Evolutionary conservation across 2,888 invertebrate species (phyloP).

Genomic region (Pilophorus perplexus): DNA sequence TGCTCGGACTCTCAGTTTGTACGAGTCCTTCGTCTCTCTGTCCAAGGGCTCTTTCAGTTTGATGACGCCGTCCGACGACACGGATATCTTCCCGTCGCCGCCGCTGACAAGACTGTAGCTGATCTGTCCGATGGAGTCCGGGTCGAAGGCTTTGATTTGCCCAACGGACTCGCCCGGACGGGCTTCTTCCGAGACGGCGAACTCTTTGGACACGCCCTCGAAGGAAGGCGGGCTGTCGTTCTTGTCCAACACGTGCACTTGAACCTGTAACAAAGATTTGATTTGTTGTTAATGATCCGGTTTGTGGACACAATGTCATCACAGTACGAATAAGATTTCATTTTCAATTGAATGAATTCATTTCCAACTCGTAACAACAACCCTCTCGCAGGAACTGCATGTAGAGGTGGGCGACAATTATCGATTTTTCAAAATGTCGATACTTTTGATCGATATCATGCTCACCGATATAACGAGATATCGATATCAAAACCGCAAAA

Average conservation of each 20-base stretch:
- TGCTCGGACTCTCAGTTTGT: constrained; percentile 76
- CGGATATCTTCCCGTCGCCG: constrained; percentile 66
- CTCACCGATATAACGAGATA: neutral
- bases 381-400: neutral
- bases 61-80: constrained; percentile 72
- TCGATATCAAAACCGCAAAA: neutral
- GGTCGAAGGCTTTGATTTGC: constrained; percentile 75
- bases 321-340: too few species aligned
- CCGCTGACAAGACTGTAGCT: constrained; percentile 70
- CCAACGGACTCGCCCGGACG: constrained; percentile 77
- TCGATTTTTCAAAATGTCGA: too few species aligned
- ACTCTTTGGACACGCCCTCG: constrained; percentile 68
- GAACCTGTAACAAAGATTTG: constrained; percentile 69
- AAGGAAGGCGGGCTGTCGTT: constrained; percentile 94
- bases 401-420: too few species aligned
- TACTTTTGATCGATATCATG: too few species aligned
- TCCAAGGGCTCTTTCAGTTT: constrained; percentile 76
- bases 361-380: neutral
- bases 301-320: neutral
- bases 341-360: neutral
- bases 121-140: constrained; percentile 76
- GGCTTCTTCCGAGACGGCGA: constrained; percentile 80
- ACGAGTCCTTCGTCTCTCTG: constrained; percentile 75
- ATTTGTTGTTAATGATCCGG: neutral
- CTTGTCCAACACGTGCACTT: constrained; percentile 80